Evolutionary conservation across 2,113 vertebrate species (phyloP).

Genomic region (Nycticryphes semicollaris): DNA sequence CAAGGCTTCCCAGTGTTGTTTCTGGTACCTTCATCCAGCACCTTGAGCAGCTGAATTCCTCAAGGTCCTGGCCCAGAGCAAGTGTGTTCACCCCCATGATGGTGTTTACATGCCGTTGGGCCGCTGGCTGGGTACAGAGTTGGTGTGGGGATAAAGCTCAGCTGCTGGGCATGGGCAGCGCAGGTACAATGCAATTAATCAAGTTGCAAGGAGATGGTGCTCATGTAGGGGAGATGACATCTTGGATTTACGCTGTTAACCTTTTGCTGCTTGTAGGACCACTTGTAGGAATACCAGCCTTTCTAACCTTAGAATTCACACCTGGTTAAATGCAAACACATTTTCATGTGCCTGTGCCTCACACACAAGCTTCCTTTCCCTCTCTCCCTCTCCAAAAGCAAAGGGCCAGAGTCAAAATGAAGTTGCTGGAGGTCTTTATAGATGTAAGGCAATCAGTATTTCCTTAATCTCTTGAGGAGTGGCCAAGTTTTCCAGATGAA

Average conservation of each 20-base stretch:
- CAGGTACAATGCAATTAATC: background rate
- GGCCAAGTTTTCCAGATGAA: background rate
- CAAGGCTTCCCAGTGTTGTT: background rate
- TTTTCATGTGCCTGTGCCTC: background rate
- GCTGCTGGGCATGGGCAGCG: background rate
- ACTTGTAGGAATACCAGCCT: background rate
- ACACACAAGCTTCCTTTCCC: background rate
- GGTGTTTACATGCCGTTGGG: rapidly evolving
- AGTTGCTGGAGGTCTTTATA: background rate
- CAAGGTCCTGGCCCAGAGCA: background rate
- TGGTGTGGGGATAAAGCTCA: background rate
- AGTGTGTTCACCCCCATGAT: background rate
- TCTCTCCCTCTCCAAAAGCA: rapidly evolving
- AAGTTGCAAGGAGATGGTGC: background rate
- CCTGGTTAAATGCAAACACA: background rate
- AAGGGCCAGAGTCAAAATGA: background rate
- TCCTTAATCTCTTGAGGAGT: background rate
- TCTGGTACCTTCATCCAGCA: background rate
- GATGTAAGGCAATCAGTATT: background rate
- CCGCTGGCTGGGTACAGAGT: rapidly evolving
- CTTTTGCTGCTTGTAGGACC: background rate
- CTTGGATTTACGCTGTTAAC: background rate
- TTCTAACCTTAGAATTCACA: background rate
- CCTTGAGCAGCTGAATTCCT: background rate
- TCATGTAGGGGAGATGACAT: background rate